phyloP scores from a whole-genome alignment of 2,888 invertebrate species.

The Carterocephalus palaemon region DNA sequence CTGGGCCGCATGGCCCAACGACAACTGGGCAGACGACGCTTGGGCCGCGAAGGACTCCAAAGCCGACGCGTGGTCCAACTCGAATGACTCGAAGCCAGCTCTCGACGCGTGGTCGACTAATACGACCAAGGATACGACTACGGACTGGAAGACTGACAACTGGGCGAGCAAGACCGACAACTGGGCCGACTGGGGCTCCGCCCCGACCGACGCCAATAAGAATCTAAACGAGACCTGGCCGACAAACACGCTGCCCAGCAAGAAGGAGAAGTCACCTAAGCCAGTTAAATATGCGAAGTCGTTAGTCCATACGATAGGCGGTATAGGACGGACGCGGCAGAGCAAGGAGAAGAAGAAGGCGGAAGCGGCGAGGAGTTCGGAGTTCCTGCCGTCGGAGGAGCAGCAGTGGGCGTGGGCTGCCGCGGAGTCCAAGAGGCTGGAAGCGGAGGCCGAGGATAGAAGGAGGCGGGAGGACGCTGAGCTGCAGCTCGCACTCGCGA shows the following conservation, averaged over 20 bases:
- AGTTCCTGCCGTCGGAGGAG: slow-evolving; percentile 76
- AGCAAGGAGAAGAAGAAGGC: slow-evolving; percentile 59
- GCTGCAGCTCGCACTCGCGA: slow-evolving; percentile 83
- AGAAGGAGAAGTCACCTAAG: slow-evolving; percentile 72
- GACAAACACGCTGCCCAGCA: slow-evolving; percentile 57
- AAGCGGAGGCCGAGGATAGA: slow-evolving; percentile 80
- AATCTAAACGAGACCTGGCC: slow-evolving; percentile 72
- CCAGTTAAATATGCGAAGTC: slow-evolving; percentile 71
- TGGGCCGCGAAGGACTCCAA: slow-evolving; percentile 42
- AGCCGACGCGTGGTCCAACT: slow-evolving; percentile 38
- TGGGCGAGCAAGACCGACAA: slow-evolving; percentile 43
- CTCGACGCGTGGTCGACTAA: slow-evolving; percentile 40
- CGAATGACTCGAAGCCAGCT: slow-evolving; percentile 30
- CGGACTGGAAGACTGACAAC: slow-evolving; percentile 48
- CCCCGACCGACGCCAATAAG: slow-evolving; percentile 46
- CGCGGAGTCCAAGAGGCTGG: slow-evolving; percentile 81
- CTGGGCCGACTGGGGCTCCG: slow-evolving; percentile 52
- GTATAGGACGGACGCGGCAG: slow-evolving; percentile 58
- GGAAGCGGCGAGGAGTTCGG: slow-evolving; percentile 42
- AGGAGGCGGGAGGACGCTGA: slow-evolving; percentile 84
- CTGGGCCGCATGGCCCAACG: slow-evolving; percentile 77
- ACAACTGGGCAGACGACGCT: slow-evolving; percentile 61
- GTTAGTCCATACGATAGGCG: slow-evolving; percentile 70
- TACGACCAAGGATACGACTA: slow-evolving; percentile 34
- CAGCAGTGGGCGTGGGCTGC: slow-evolving; percentile 87